Conservation (phyloP, 1,140 invertebrate genomes). For the Procambarus virginalis region DNA sequence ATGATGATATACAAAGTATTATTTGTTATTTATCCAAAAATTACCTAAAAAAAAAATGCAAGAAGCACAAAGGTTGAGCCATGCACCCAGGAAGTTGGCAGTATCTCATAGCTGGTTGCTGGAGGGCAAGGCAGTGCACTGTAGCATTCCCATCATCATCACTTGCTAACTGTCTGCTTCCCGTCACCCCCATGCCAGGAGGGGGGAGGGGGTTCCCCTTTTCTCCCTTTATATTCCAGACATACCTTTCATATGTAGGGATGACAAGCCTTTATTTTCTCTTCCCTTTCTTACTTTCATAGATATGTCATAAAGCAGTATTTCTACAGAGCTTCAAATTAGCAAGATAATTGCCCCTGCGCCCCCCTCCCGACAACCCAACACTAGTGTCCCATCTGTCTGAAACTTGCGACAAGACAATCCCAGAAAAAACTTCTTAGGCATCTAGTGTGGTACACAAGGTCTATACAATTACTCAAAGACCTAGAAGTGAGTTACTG, state of each 20-base stretch:
- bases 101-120: conserved; percentile 64
- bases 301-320: conserved; percentile 43
- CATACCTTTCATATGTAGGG: neutral
- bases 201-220: conserved; percentile 25
- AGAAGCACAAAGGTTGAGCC: conserved; percentile 71
- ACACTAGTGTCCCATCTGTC: conserved; percentile 68
- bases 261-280: neutral
- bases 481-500: conserved; percentile 41
- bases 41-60: conserved; percentile 67
- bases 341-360: conserved; percentile 49
- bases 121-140: conserved; percentile 65
- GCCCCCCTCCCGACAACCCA: conserved; percentile 61
- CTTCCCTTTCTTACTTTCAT: conserved; percentile 1
- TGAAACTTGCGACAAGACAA: conserved; percentile 67
- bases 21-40: conserved; percentile 71
- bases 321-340: conserved; percentile 58
- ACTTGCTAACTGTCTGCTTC: conserved; percentile 34
- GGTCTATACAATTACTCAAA: conserved; percentile 55
- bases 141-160: conserved; percentile 57
- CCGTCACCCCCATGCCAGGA: conserved; percentile 40
- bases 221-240: conserved; percentile 10
- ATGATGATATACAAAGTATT: conserved; percentile 70
- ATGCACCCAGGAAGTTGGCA: conserved; percentile 70
- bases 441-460: conserved; percentile 66
- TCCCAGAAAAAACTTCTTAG: conserved; percentile 64